A percentile compares a stretch with the other conserved stretches of the same genome.
Conservation (phyloP, 2,888 invertebrate genomes). For the Pogonocherus hispidulus region DNA sequence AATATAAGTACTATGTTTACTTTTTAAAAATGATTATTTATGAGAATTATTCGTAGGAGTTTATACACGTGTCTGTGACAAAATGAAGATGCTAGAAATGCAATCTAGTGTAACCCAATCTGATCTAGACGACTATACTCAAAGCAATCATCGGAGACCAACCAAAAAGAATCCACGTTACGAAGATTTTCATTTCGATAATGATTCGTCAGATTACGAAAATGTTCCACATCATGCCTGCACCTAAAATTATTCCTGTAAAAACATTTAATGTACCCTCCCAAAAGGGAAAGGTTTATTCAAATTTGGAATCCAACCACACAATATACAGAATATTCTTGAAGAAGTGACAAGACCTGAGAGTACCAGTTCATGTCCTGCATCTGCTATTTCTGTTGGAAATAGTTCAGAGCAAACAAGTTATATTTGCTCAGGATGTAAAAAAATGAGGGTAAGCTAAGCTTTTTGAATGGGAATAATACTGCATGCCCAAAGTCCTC, state of each 20-base stretch:
- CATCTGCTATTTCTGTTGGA: neutral
- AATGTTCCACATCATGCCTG: neutral
- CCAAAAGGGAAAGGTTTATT: neutral
- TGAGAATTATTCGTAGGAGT: neutral
- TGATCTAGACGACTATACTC: neutral
- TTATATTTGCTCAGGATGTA: neutral
- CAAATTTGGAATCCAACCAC: neutral
- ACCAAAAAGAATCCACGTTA: neutral
- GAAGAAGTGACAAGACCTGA: neutral
- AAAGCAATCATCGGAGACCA: neutral
- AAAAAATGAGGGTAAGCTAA: neutral
- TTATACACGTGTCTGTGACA: neutral
- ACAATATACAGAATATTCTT: neutral
- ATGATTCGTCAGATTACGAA: neutral
- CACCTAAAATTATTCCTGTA: neutral
- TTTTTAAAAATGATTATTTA: no score
- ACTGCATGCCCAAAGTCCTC: neutral
- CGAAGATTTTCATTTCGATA: neutral
- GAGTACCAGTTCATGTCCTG: neutral
- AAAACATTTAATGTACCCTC: neutral
- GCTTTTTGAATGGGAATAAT: neutral
- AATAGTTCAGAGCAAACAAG: neutral
- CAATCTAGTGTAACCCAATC: neutral
- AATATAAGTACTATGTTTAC: no score
- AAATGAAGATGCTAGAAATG: neutral